A percentile compares a stretch with the other conserved stretches of the same genome.
Evolutionary conservation across 2,888 invertebrate genomes (phyloP).

Genomic region (Phaedon cochleariae): DNA sequence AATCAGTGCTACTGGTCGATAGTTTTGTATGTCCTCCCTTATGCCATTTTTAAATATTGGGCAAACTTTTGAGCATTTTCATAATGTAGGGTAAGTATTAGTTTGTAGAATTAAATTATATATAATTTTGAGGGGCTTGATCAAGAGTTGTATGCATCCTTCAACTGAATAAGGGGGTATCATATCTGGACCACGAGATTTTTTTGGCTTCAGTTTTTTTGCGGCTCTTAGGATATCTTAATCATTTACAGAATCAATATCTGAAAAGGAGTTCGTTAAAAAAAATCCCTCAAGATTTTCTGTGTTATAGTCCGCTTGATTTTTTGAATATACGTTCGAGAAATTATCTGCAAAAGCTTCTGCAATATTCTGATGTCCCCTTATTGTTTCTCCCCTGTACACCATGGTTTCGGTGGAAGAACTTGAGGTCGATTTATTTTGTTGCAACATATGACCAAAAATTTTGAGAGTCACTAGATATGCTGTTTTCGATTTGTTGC

Average conservation of each 20-base stretch:
- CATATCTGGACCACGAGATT: no score
- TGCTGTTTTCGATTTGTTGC: not conserved
- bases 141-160: no score
- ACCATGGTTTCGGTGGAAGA: not conserved
- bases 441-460: not conserved
- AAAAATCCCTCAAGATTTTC: not conserved
- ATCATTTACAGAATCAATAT: not conserved
- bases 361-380: not conserved
- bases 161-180: no score
- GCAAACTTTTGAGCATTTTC: no score
- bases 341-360: not conserved
- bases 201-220: not conserved
- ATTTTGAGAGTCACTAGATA: not conserved
- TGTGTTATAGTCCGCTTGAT: not conserved
- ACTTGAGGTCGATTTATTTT: not conserved
- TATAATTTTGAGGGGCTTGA: no score
- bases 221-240: not conserved
- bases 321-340: not conserved
- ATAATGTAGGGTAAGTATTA: no score
- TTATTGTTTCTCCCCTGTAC: not conserved
- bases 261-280: not conserved
- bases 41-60: no score
- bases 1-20: no score
- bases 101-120: no score
- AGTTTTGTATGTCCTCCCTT: no score